phyloP scores from a whole-genome alignment of 2,888 invertebrate species.

The Alentia gelatinosa region DNA sequence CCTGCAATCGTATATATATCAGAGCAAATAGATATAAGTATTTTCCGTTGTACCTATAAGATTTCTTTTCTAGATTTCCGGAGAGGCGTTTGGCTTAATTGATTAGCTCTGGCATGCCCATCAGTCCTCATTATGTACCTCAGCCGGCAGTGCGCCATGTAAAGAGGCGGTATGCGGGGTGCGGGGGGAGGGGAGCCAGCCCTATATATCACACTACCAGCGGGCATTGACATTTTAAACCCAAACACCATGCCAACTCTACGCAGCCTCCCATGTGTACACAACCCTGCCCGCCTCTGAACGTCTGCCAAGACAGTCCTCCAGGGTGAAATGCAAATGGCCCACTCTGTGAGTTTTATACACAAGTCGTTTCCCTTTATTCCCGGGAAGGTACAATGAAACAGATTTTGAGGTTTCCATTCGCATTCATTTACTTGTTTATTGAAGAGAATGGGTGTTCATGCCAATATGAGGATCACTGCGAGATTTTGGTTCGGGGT shows the following conservation, averaged over 20 bases:
- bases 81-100: neutral
- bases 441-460: no score
- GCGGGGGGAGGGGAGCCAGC: neutral
- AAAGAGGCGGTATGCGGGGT: neutral
- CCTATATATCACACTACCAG: slow-evolving; percentile 29
- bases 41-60: no score
- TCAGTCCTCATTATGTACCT: neutral
- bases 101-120: slow-evolving; percentile 6
- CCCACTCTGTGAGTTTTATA: no score
- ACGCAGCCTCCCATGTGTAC: neutral
- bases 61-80: no score
- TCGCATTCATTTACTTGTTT: no score
- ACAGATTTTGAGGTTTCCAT: no score
- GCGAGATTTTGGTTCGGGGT: no score
- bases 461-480: no score
- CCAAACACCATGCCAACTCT: slow-evolving; percentile 26
- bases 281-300: neutral
- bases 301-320: neutral
- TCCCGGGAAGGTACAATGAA: no score
- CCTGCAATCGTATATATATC: no score
- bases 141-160: neutral
- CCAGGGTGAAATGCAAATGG: neutral
- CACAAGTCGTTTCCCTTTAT: no score
- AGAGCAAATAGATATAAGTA: no score
- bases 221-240: neutral